A percentile compares a stretch with the other conserved stretches of the same genome.
Evolutionary conservation across 2,888 invertebrate species (phyloP).

Genomic region (Stenurella melanura): DNA sequence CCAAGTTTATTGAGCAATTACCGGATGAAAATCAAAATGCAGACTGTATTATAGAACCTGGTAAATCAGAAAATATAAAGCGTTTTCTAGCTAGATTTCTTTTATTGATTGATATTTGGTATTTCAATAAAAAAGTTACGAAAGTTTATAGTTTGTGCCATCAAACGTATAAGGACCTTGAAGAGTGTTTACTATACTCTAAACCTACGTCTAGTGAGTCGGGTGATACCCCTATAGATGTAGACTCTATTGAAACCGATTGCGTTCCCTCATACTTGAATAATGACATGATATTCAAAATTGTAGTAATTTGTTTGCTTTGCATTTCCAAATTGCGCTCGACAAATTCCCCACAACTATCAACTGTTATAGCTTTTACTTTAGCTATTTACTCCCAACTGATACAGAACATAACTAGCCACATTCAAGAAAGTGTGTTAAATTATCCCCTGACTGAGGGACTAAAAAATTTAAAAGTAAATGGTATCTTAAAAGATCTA

Average conservation of each 20-base stretch:
- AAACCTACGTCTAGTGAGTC: conserved; percentile 72
- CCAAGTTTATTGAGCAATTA: conserved; percentile 77
- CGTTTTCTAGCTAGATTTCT: conserved; percentile 76
- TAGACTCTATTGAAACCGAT: conserved; percentile 75
- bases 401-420: conserved; percentile 73
- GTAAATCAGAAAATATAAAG: conserved; percentile 73
- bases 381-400: conserved; percentile 88
- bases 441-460: conserved; percentile 71
- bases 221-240: conserved; percentile 76
- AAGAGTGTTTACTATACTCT: conserved; percentile 80
- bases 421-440: conserved; percentile 71
- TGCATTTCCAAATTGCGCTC: conserved; percentile 86
- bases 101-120: conserved; percentile 79
- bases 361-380: conserved; percentile 89
- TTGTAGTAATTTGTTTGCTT: conserved; percentile 87
- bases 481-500: conserved; percentile 58
- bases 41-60: conserved; percentile 70
- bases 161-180: conserved; percentile 82
- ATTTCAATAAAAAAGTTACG: conserved; percentile 78
- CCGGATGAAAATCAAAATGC: conserved; percentile 69
- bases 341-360: conserved; percentile 85
- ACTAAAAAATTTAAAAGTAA: conserved; percentile 54
- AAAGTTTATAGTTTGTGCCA: conserved; percentile 82
- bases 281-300: conserved; percentile 86
- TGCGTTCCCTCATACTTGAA: conserved; percentile 77